Base-by-base conservation (phyloP, 2,888 invertebrate genomes). In the Sarcophaga variegata region DNA sequence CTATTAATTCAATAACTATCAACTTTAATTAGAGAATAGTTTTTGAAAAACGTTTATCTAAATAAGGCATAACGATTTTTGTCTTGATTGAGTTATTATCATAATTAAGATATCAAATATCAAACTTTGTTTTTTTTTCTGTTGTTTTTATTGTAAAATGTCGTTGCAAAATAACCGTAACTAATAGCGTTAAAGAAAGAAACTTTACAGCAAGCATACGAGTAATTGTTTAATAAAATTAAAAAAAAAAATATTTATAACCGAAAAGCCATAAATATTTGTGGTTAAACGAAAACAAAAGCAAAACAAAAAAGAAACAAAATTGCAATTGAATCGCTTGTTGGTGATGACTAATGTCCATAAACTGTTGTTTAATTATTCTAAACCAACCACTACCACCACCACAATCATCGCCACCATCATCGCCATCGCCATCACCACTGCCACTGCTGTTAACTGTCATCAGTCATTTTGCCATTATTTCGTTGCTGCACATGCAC, bases 301-400 rank as follows among this genome's bases (percentile, higher is more conserved):
- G 6, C 6, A 37, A 37, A 37, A 37, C 4, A 22, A 22, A 1
- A 1, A 22, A 8, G 6, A 37, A 37, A 27, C 5, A 27, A 37
- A 37, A 37, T 37, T 37, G 37, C 37, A 37, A 1, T 8, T 37
- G 37, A 37, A 37, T 37, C 37, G 37, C 37, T 37, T 49, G 49
- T 11, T 49, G 11, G 10, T 12, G 49, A 64, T 79, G 79, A 79
- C 79, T 79, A 79, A 79, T 79, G 70, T 45, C 79, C 79, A 79
- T 79, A 70, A 79, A 78, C 49, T 49, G n/a, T 64, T 71, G 63
- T 79, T 79, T 79, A 79, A 79, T 79, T 79, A 79, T 79, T 63
- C 49, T 49, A 49, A 49, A 49, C 49, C 49, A 49, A 11, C 11
- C 3, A 49, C 14, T 8, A 37, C 8, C 37, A 37, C 27, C 27